Evolutionary conservation across 2,888 invertebrate species (phyloP).

Genomic region (Merodon equestris): DNA sequence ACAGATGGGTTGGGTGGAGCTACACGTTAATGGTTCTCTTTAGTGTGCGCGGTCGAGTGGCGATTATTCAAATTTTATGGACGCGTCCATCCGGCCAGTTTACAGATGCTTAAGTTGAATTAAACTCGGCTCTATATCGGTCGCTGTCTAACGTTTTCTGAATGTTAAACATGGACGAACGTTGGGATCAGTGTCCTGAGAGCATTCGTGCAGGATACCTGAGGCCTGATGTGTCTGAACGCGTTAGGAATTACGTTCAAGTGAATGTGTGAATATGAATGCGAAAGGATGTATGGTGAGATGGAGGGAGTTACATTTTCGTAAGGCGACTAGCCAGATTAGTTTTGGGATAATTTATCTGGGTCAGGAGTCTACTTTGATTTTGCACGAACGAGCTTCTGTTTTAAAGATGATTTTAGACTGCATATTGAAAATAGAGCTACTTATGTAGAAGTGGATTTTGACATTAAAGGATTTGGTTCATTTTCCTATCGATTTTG

Average conservation of each 20-base stretch:
- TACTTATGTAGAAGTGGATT: no score
- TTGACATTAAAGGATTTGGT: no score
- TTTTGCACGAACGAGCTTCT: no score
- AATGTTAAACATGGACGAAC: conserved; percentile 54
- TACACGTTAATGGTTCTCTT: conserved; percentile 57
- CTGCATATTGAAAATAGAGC: no score
- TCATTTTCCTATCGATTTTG: no score
- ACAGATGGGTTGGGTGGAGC: conserved; percentile 8
- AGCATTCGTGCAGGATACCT: conserved; percentile 44
- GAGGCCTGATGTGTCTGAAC: background rate
- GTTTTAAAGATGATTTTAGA: background rate
- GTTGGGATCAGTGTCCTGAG: conserved; percentile 56
- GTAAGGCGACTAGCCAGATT: no score
- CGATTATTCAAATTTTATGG: conserved; percentile 68
- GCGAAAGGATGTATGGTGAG: no score
- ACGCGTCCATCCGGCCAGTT: conserved; percentile 66
- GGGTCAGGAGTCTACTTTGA: no score
- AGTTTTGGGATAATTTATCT: no score
- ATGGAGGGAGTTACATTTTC: no score
- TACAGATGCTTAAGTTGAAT: conserved; percentile 66
- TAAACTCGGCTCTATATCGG: conserved; percentile 57
- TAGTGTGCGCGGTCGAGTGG: conserved; percentile 64
- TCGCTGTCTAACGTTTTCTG: conserved; percentile 43
- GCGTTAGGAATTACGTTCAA: background rate
- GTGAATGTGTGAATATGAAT: background rate